Conservation (phyloP, 2,888 invertebrate genomes). For the Drosophila anomelani region DNA sequence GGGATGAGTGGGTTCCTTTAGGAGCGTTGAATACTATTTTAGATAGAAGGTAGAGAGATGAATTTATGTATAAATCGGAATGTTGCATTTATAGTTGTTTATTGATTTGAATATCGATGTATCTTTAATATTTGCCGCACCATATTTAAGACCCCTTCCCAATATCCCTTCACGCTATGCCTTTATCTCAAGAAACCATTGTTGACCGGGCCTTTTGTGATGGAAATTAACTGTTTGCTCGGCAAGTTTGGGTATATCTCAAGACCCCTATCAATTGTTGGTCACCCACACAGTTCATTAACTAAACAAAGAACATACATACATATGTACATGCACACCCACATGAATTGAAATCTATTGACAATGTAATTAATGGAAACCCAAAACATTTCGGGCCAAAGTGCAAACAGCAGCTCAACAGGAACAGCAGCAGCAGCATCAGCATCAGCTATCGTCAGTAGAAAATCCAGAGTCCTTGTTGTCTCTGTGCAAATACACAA, state of each 20-base stretch:
- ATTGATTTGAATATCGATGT: not conserved
- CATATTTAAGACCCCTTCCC: not conserved
- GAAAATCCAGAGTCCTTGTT: conserved; percentile 16
- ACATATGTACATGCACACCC: conserved; percentile 2
- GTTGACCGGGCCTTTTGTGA: conserved; percentile 7
- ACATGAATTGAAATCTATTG: conserved; percentile 55
- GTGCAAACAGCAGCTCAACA: conserved; percentile 42
- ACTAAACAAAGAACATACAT: conserved; percentile 32
- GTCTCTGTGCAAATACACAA: conserved; percentile 45
- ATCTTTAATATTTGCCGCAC: not conserved
- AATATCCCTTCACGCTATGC: not conserved
- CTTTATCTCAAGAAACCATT: not conserved
- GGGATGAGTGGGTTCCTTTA: too few species aligned
- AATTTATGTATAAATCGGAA: not conserved
- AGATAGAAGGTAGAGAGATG: not conserved
- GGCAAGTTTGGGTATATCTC: not conserved
- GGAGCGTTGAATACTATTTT: not conserved
- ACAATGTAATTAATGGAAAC: conserved; percentile 69
- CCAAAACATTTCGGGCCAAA: conserved; percentile 37
- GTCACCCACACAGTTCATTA: conserved; percentile 24
- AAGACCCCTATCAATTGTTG: conserved; percentile 27
- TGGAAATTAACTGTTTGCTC: conserved; percentile 6
- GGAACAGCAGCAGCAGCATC: conserved; percentile 24
- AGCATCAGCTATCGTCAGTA: conserved; percentile 7
- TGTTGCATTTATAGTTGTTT: not conserved